Conservation (phyloP, 2,888 invertebrate genomes). For the Brachyopa scutellaris region DNA sequence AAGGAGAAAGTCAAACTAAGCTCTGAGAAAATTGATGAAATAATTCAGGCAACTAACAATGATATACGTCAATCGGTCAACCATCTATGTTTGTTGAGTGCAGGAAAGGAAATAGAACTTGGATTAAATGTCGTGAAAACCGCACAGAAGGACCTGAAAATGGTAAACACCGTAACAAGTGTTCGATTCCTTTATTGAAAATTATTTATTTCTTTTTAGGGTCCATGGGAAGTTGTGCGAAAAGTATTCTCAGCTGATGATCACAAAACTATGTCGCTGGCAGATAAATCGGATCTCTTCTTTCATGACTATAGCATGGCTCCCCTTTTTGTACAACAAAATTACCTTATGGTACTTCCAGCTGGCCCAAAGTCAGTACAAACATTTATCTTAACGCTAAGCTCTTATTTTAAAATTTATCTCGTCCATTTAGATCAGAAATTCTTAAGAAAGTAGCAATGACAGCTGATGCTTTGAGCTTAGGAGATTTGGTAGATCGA, state of each 20-base stretch:
- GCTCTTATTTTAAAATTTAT: neutral
- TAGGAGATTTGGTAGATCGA: constrained; percentile 92
- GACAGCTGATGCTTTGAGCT: constrained; percentile 92
- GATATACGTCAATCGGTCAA: constrained; percentile 97
- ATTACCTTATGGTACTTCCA: constrained; percentile 93
- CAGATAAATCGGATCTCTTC: constrained; percentile 94
- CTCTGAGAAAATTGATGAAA: constrained; percentile 89
- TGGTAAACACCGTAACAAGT: constrained; percentile 82
- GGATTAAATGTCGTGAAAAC: constrained; percentile 82
- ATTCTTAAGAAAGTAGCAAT: constrained; percentile 87
- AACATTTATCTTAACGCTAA: constrained; percentile 1
- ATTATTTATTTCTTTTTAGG: constrained; percentile 82
- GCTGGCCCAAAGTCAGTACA: constrained; percentile 86
- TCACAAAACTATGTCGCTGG: constrained; percentile 89
- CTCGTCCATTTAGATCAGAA: constrained; percentile 79
- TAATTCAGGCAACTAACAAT: constrained; percentile 93
- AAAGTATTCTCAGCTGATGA: constrained; percentile 93
- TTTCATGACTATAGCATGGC: constrained; percentile 98
- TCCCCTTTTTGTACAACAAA: constrained; percentile 99
- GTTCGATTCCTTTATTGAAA: neutral
- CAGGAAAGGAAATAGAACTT: constrained; percentile 83
- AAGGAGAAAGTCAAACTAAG: constrained; percentile 93
- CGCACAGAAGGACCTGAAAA: constrained; percentile 91
- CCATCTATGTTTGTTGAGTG: constrained; percentile 91
- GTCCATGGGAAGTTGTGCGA: constrained; percentile 96